Evolutionary conservation across 2,113 vertebrate species (phyloP), one percentile per base, ranked within the genome.

Genomic region (Labrus mixtus): DNA sequence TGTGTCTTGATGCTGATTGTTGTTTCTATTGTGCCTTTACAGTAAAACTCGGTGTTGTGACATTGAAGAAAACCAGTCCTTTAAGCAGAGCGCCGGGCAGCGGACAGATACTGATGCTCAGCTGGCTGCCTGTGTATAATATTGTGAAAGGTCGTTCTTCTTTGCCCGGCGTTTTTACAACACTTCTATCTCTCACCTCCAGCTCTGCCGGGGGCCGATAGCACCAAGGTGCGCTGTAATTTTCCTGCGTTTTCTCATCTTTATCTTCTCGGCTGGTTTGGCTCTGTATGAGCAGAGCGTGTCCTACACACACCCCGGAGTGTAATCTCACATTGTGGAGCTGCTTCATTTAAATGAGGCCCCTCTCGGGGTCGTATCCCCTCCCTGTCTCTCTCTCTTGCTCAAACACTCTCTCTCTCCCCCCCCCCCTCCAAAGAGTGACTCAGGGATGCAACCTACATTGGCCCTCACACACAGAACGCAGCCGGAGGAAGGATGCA

Each of bases 141-240:
- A 56, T 59, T 66, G 25, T 70, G 86, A 85, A 56, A 86, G 84
- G 86, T 86, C 81, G 53, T 86, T 86, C 81, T 68, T 91, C 80
- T 86, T 63, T 64, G 53, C 81, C 82, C 68, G 6, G 55, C 53
- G 2, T 82, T 79, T 88, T 76, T 75, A 73, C 29, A 76, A 56
- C 82, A 73, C 17, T 80, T 89, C 78, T 92, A 89, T 90, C 90
- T 88, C 84, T 83, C 83, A 81, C 86, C 82, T 81, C 57, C 82
- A 91, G 85, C 87, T 77, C 73, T 81, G 85, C 63, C n/a, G 55
- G 46, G 65, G 54, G 83, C 16, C 15, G 90, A 92, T 87, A 90
- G 82, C 80, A 70, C 48, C 37, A 23, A 56, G 71, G 77, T 43
- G 73, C 3, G 56, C 70, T 89, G 87, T 89, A 80, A 92, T 91